phyloP scores from a whole-genome alignment of 2,888 invertebrate genomes.

The Tanaodytes sp. region DNA sequence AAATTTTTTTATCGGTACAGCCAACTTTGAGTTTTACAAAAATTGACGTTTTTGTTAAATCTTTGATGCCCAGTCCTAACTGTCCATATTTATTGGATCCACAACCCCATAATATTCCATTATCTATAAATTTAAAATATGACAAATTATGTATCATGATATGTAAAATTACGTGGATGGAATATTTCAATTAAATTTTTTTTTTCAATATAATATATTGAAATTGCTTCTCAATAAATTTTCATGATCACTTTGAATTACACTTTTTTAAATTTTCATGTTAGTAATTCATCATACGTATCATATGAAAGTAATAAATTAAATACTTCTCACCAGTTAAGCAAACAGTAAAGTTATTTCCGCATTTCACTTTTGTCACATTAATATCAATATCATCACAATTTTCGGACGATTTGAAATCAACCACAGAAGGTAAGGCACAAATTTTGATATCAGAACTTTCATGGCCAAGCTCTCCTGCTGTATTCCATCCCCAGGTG shows the following conservation, averaged over 20 bases:
- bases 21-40: slow-evolving; percentile 63
- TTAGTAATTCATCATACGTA: too few species aligned
- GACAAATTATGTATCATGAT: neutral
- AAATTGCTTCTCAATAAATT: too few species aligned
- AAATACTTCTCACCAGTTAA: slow-evolving; percentile 75
- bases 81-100: slow-evolving; percentile 91
- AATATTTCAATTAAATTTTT: too few species aligned
- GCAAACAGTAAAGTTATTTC: slow-evolving; percentile 83
- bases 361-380: slow-evolving; percentile 79
- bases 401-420: slow-evolving; percentile 68
- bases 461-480: slow-evolving; percentile 85
- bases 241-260: too few species aligned
- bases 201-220: too few species aligned
- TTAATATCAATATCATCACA: slow-evolving; percentile 64
- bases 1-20: slow-evolving; percentile 55
- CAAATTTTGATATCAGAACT: slow-evolving; percentile 71
- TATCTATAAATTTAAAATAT: slow-evolving; percentile 73
- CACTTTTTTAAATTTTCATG: too few species aligned
- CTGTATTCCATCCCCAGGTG: slow-evolving; percentile 93
- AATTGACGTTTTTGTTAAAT: slow-evolving; percentile 49
- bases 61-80: slow-evolving; percentile 74
- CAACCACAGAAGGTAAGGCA: slow-evolving; percentile 74
- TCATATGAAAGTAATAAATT: neutral
- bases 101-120: slow-evolving; percentile 81
- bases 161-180: too few species aligned